Percentiles rank a stretch among this genome's conserved stretches.
phyloP scores from a whole-genome alignment of 2,113 vertebrate genomes.

The Amblyopsis rosae region DNA sequence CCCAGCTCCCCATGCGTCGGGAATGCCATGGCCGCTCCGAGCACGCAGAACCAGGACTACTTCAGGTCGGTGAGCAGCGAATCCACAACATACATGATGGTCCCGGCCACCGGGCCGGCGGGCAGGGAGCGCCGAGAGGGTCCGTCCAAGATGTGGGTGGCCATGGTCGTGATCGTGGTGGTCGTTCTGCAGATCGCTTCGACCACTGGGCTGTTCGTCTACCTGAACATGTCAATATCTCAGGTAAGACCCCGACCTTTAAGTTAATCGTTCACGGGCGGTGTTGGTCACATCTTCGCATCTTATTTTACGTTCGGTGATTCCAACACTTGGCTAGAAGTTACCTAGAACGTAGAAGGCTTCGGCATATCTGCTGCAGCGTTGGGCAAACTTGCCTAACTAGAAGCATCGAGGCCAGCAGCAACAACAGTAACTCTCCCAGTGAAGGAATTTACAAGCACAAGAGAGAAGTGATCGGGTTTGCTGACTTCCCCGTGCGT shows the following conservation, averaged over 20 bases:
- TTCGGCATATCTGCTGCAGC: too few species aligned
- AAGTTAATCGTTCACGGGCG: not conserved
- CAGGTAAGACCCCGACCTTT: conserved; percentile 64
- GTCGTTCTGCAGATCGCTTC: conserved; percentile 81
- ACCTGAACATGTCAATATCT: conserved; percentile 82
- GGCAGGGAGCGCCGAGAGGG: conserved; percentile 60
- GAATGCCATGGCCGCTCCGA: conserved; percentile 81
- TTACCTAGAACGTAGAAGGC: too few species aligned
- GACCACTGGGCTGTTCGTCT: conserved; percentile 81
- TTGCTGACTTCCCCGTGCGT: not conserved
- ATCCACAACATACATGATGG: conserved; percentile 83
- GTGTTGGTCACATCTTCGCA: too few species aligned
- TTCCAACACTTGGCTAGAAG: not conserved
- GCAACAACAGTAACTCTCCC: too few species aligned
- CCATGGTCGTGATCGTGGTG: conserved; percentile 80
- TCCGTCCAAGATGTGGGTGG: conserved; percentile 78
- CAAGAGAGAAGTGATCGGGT: not conserved
- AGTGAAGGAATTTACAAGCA: not conserved
- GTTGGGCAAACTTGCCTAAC: conserved; percentile 1
- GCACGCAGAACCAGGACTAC: conserved; percentile 79
- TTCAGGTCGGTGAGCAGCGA: conserved; percentile 82
- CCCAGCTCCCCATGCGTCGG: conserved; percentile 64
- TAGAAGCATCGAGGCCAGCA: conserved; percentile 10
- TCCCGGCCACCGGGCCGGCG: conserved; percentile 66
- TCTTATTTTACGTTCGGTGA: not conserved